A percentile compares a stretch with the other conserved stretches of the same genome.
Evolutionary conservation across 2,888 invertebrate species (phyloP).

Genomic region (Formica aserva): DNA sequence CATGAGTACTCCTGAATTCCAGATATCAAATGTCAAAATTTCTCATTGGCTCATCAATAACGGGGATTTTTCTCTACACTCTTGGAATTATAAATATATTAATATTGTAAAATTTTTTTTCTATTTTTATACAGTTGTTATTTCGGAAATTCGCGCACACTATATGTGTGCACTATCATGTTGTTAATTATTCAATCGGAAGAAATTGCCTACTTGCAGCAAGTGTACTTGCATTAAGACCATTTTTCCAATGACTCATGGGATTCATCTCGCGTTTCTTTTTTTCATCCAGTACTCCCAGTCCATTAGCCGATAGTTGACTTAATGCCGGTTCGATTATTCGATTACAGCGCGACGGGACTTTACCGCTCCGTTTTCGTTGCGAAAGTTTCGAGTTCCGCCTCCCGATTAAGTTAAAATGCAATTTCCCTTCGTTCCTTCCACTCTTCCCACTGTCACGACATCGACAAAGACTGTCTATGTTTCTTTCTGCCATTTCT

Average conservation of each 20-base stretch:
- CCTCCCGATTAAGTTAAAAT: slow-evolving; percentile 74
- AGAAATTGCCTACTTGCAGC: slow-evolving; percentile 49
- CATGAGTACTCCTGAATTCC: background rate
- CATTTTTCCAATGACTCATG: slow-evolving; percentile 14
- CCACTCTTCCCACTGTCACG: slow-evolving; percentile 12
- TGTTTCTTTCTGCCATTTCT: slow-evolving; percentile 50
- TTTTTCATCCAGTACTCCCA: slow-evolving; percentile 68
- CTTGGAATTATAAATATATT: background rate
- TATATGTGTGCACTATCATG: background rate
- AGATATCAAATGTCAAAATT: slow-evolving; percentile 8
- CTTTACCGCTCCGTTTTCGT: slow-evolving; percentile 69
- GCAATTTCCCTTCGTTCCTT: slow-evolving; percentile 65
- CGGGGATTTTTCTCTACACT: background rate
- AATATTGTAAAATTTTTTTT: background rate
- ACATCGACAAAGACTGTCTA: slow-evolving; percentile 34
- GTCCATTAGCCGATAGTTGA: slow-evolving; percentile 74
- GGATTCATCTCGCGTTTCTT: slow-evolving; percentile 48
- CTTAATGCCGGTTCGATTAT: slow-evolving; percentile 73
- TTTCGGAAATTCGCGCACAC: background rate
- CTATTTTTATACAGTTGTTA: background rate
- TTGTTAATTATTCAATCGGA: slow-evolving; percentile 35
- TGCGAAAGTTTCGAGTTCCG: slow-evolving; percentile 74
- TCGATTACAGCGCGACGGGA: slow-evolving; percentile 70
- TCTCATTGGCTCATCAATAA: background rate
- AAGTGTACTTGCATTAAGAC: slow-evolving; percentile 28